Percentiles rank a stretch among this genome's conserved stretches.
Conservation (phyloP, 2,797 vertebrate species). For the Trachops cirrhosus region DNA sequence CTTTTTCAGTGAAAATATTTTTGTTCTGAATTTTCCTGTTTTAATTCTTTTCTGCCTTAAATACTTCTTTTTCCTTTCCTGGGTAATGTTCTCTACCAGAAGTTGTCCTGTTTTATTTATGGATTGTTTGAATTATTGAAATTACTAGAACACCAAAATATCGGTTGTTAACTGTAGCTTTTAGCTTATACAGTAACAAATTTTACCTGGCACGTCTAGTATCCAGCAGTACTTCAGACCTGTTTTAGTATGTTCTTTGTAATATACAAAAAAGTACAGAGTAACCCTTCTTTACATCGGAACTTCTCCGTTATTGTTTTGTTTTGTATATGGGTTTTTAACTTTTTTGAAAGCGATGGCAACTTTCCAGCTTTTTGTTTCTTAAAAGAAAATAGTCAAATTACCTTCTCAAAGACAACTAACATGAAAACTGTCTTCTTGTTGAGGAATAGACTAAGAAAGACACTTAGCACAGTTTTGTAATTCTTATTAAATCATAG, state of each 20-base stretch:
- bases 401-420: slow-evolving; percentile 16
- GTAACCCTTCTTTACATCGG: background rate
- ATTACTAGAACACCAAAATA: background rate
- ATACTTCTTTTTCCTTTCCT: background rate
- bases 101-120: slow-evolving; percentile 4
- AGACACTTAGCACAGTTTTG: background rate
- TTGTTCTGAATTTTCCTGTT: background rate
- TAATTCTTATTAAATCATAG: background rate
- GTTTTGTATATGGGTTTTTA: background rate
- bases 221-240: background rate
- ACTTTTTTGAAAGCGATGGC: slow-evolving; percentile 15
- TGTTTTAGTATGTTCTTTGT: background rate
- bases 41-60: slow-evolving; percentile 17
- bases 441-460: background rate
- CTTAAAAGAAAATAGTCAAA: slow-evolving; percentile 30
- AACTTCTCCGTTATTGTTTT: background rate
- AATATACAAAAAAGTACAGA: background rate
- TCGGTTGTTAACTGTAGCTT: background rate
- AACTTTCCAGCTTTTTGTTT: slow-evolving; percentile 5
- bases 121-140: slow-evolving; percentile 7
- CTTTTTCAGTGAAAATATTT: slow-evolving; percentile 14
- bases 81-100: background rate
- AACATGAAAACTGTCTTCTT: background rate
- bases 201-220: background rate
- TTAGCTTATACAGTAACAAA: background rate